Percentiles rank a stretch among this genome's conserved stretches.
These are phyloP conservation scores for Eumerus sabulonum DNA, from an alignment of 2,888 invertebrate species.

Conservation along the genomic window DNA sequence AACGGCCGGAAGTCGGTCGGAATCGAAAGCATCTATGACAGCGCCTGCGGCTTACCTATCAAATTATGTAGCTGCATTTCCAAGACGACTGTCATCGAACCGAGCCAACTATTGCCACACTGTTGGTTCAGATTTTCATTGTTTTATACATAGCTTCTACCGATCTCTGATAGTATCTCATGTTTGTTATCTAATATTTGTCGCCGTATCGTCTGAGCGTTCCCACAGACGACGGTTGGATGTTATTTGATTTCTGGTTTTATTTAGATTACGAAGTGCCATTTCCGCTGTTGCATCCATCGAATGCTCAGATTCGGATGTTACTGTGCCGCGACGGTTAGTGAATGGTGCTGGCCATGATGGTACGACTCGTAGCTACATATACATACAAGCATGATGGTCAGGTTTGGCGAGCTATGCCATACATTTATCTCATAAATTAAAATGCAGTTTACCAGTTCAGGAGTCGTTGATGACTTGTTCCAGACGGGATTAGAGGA, in stretches of 20 bases:
- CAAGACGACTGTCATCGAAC: constrained; percentile 42
- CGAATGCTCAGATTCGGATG: no score
- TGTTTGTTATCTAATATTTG: constrained; percentile 61
- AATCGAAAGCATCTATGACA: neutral
- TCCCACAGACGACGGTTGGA: neutral
- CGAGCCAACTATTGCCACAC: constrained; percentile 47
- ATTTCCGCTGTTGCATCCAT: no score
- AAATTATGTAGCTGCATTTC: constrained; percentile 31
- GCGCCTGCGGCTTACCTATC: constrained; percentile 26
- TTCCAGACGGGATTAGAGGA: constrained; percentile 29
- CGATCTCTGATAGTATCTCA: constrained; percentile 47
- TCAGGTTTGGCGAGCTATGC: no score
- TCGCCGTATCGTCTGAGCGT: constrained; percentile 64
- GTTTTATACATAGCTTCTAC: no score
- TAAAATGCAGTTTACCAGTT: constrained; percentile 64
- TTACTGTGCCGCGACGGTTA: no score
- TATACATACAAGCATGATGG: no score
- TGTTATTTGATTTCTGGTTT: constrained; percentile 38
- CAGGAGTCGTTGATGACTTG: constrained; percentile 53
- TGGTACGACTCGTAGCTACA: no score
- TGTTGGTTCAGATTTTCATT: constrained; percentile 6
- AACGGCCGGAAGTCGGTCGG: constrained; percentile 1
- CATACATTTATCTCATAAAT: no score
- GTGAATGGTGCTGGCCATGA: no score
- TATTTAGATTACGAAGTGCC: constrained; percentile 33